Base-by-base conservation (phyloP, 2,113 vertebrate genomes). In the Sturnus vulgaris region DNA sequence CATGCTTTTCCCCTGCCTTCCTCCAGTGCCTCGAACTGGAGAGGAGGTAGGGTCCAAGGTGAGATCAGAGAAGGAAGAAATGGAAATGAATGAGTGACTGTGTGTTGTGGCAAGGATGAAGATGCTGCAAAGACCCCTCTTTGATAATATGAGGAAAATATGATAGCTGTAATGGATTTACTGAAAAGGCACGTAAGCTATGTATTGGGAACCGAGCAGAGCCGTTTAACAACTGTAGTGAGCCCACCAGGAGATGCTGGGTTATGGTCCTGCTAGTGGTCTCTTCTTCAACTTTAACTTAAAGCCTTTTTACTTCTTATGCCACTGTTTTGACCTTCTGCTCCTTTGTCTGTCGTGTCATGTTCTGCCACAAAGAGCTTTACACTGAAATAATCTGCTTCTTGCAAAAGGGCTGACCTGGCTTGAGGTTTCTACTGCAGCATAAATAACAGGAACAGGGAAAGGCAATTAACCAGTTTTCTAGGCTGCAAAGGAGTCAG, bases 381-480 rank as follows among this genome's bases (percentile, higher is more conserved):
- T 90, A 88, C 39, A 11, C 60, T 73, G 42, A 93, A 87, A 53
- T 82, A 0, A 72, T 87, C 84, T 91, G 53, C 81, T 72, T 11
- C 70, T 82, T 90, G 78, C 46, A 92, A 76, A 89, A 89, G 39
- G 57, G 69, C 86, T 95, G 86, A 82, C 50, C 66, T 79, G 3
- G 50, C 92, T 90, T 82, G 79, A 77, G 91, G 66, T 87, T 97
- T 93, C 82, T 86, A 40, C 39, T 90, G 57, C 90, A 93, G 82
- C 75, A 59, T 85, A 90, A 94, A 80, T 78, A 94, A 94, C 8
- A 44, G 87, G 60, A 95, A 56, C 35, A 56, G 42, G 22, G 90
- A 59, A 88, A 90, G 52, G 21, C 59, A 80, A 33, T 91, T 92
- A 95, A 95, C 91, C 52, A 70, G 15, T 64, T 94, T 64, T 94